Percentiles rank a stretch among this genome's conserved stretches.
These are phyloP conservation scores for Drosophila quadrilineata DNA, from an alignment of 1,140 invertebrate species.

Conservation along the genomic window DNA sequence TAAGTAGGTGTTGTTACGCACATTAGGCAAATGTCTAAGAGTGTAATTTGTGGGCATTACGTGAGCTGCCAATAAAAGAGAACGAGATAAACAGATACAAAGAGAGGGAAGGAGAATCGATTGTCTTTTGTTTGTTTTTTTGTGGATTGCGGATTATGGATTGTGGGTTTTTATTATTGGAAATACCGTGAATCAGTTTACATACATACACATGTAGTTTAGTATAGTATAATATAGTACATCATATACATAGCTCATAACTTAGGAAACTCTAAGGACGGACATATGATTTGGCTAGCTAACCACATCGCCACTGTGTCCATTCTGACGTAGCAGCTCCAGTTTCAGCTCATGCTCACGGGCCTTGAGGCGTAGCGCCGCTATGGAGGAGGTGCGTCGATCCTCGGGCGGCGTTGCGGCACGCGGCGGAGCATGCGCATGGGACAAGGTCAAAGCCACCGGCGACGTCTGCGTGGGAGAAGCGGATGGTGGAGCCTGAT, in stretches of 20 bases:
- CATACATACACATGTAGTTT: slow-evolving; percentile 32
- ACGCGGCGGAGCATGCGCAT: slow-evolving; percentile 32
- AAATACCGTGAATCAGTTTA: slow-evolving; percentile 41
- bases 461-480: slow-evolving; percentile 64
- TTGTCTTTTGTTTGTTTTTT: too few relatives aligned
- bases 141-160: too few relatives aligned
- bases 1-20: slow-evolving; percentile 75
- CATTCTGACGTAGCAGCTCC: slow-evolving; percentile 91
- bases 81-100: too few relatives aligned
- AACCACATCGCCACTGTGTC: slow-evolving; percentile 87
- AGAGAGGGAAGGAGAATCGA: background rate
- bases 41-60: slow-evolving; percentile 63
- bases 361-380: slow-evolving; percentile 93
- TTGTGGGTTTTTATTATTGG: slow-evolving; percentile 40
- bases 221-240: too few relatives aligned
- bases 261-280: slow-evolving; percentile 22
- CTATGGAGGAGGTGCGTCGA: slow-evolving; percentile 93
- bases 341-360: slow-evolving; percentile 94
- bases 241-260: too few relatives aligned
- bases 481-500: slow-evolving; percentile 39
- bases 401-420: slow-evolving; percentile 86
- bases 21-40: too few relatives aligned
- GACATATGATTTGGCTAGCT: slow-evolving; percentile 81
- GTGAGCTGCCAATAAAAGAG: slow-evolving; percentile 12
- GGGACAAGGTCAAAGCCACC: slow-evolving; percentile 54